phyloP scores from a whole-genome alignment of 2,113 vertebrate genomes.

The Tympanuchus pallidicinctus region DNA sequence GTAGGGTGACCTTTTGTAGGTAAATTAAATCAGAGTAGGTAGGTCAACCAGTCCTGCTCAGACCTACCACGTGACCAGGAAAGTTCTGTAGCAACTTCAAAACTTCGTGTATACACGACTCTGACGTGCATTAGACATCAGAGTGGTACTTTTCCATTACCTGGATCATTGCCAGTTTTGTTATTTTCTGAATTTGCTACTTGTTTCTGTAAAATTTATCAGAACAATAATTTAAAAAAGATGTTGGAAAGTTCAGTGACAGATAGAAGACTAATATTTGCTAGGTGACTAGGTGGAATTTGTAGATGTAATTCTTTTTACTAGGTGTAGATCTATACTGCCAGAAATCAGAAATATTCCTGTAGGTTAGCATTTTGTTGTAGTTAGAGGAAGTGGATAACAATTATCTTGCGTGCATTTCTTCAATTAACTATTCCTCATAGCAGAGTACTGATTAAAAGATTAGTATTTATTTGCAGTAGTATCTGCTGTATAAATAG shows the following conservation, averaged over 20 bases:
- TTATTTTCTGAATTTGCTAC: neutral
- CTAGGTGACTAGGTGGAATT: neutral
- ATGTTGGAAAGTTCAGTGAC: neutral
- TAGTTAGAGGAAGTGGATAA: neutral
- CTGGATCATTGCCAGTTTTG: neutral
- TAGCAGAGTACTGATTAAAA: conserved; percentile 21
- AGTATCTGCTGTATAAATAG: neutral
- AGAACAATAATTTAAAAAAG: neutral
- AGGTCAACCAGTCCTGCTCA: neutral
- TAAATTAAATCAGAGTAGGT: neutral
- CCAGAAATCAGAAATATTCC: neutral
- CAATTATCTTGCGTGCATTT: conserved; percentile 32
- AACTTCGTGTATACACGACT: neutral
- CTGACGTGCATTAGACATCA: neutral
- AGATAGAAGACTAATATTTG: neutral
- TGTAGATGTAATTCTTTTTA: neutral
- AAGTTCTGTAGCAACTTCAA: neutral
- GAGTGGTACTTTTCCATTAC: neutral
- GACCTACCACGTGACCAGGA: neutral
- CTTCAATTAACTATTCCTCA: conserved; percentile 50
- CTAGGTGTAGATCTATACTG: neutral
- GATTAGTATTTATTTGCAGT: conserved; percentile 32
- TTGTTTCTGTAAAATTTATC: neutral
- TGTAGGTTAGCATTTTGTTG: conserved; percentile 10
- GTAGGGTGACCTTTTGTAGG: neutral